These are phyloP conservation scores for Trachelus stipa DNA, from an alignment of 2,888 invertebrate species.

Conservation along the genomic window DNA sequence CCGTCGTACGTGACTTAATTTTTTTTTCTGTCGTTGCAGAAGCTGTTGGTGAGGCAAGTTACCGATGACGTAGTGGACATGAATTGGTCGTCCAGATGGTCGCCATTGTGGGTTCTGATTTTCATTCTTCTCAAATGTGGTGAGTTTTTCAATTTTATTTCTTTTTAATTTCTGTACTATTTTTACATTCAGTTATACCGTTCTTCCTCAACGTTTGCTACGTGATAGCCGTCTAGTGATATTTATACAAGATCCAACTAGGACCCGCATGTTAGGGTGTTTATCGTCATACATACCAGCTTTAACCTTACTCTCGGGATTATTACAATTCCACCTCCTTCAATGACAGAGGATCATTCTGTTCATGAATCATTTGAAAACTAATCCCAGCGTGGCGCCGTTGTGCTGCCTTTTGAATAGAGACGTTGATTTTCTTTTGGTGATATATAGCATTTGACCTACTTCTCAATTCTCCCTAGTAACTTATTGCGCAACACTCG, in stretches of 20 bases:
- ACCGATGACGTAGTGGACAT: conserved; percentile 64
- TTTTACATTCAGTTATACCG: not conserved
- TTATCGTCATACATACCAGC: not conserved
- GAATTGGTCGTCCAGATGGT: conserved; percentile 62
- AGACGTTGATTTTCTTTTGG: not conserved
- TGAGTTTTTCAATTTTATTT: conserved; percentile 35
- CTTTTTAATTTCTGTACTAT: not conserved
- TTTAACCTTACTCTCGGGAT: conserved; percentile 18
- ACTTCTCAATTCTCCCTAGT: not conserved
- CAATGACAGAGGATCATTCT: not conserved
- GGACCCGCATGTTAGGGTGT: not conserved
- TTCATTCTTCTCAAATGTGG: conserved; percentile 60
- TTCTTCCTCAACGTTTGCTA: conserved; percentile 20
- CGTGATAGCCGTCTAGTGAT: not conserved
- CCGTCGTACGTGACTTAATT: not conserved
- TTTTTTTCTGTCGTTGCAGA: conserved; percentile 26
- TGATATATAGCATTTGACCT: not conserved
- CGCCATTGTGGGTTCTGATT: conserved; percentile 59
- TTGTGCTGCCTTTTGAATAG: not conserved
- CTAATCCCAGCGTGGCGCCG: not conserved
- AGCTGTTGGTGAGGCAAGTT: conserved; percentile 40
- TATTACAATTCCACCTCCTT: conserved; percentile 13
- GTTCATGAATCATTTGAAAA: conserved; percentile 4
- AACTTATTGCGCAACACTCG: not conserved
- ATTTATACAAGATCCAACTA: not conserved